Percentiles rank a stretch among this genome's conserved stretches.
phyloP scores from a whole-genome alignment of 2,797 vertebrate species.

The Syngnathus rostellatus region DNA sequence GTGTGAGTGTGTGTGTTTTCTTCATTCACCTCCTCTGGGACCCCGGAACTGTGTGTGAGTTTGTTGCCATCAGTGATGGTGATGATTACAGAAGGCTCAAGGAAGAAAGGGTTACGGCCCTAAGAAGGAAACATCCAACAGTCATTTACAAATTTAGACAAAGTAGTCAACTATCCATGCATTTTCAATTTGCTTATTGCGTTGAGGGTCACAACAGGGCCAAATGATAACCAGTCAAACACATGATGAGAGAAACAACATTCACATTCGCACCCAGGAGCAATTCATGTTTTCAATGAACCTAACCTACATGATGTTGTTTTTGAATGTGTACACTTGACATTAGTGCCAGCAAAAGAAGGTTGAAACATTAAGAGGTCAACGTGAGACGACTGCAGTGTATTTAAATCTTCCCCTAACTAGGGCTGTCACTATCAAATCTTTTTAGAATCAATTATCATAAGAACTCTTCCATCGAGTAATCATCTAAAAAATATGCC shows the following conservation, averaged over 20 bases:
- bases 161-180: conserved; percentile 6
- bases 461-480: no score
- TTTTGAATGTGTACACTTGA: no score
- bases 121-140: conserved; percentile 49
- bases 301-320: no score
- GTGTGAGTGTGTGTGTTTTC: background rate
- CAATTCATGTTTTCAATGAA: no score
- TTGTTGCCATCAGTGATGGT: conserved; percentile 99
- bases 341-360: no score
- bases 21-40: conserved; percentile 89
- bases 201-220: background rate
- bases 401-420: no score
- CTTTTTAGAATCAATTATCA: no score
- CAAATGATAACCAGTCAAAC: background rate
- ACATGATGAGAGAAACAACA: background rate
- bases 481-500: no score
- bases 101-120: conserved; percentile 98
- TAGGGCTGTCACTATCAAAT: no score
- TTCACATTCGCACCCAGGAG: background rate
- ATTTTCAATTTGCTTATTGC: background rate
- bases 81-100: conserved; percentile 97
- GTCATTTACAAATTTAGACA: conserved; percentile 26
- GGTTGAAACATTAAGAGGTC: no score
- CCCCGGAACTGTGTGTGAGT: conserved; percentile 86
- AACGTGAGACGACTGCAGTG: no score